phyloP scores from a whole-genome alignment of 2,113 vertebrate genomes.

The Chascanopsetta lugubris region DNA sequence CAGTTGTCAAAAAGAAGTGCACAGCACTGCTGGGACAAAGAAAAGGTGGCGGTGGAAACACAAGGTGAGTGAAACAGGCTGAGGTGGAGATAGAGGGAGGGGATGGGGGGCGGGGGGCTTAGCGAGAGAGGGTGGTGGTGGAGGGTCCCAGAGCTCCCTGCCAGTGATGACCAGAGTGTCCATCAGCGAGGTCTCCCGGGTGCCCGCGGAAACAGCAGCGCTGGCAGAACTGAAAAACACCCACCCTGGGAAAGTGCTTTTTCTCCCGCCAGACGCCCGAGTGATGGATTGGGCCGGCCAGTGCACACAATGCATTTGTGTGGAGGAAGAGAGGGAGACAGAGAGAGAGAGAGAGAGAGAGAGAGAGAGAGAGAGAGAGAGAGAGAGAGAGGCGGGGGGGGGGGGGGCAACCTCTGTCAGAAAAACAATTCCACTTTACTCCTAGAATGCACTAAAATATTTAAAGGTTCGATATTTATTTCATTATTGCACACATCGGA shows the following conservation, averaged over 20 bases:
- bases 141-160: constrained; percentile 74
- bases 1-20: constrained; percentile 68
- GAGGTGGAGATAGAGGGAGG: constrained; percentile 53
- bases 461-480: constrained; percentile 76
- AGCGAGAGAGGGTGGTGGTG: constrained; percentile 44
- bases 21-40: constrained; percentile 70
- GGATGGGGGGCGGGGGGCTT: background rate
- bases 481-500: constrained; percentile 72
- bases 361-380: background rate
- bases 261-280: constrained; percentile 73
- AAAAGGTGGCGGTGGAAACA: constrained; percentile 68
- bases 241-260: constrained; percentile 81
- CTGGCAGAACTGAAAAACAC: constrained; percentile 80
- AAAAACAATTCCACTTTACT: constrained; percentile 82
- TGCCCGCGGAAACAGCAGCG: constrained; percentile 77
- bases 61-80: constrained; percentile 68
- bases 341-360: background rate
- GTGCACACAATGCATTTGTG: constrained; percentile 81
- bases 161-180: constrained; percentile 80
- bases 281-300: constrained; percentile 79
- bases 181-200: constrained; percentile 81
- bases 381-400: background rate
- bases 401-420: constrained; percentile 65
- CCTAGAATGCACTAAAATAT: constrained; percentile 80
- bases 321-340: constrained; percentile 36